Base-by-base conservation (phyloP, 2,797 vertebrate species). In the Coluber constrictor region DNA sequence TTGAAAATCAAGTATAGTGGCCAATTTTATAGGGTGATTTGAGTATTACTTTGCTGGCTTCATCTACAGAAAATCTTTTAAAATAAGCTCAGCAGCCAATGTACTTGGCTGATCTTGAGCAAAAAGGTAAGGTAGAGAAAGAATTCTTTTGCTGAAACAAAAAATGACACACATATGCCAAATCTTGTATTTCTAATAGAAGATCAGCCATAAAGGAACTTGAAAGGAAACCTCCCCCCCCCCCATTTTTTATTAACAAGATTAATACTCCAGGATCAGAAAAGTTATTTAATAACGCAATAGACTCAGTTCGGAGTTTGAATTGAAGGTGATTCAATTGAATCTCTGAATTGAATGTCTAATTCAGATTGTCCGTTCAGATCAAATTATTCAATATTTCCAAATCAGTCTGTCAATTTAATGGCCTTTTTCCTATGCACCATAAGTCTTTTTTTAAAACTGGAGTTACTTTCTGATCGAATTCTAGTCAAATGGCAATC, bases 11-110 rank as follows among this genome's bases (percentile, higher is more conserved):
- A 86, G 54, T n/a, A 86, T 86, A 90, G 47, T 43, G 91, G 32
- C 5, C 56, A 32, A 87, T 93, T 92, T 90, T 74, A 86, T 8
- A 88, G 60, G 27, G 23, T 37, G 29, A n/a, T 92, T 91, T 93
- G 29, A 87, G 56, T 79, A 51, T 60, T 86, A 47, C 23, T 93
- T 61, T 87, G 51, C 92, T 59, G 70, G 86, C 74, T 63, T 66
- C 18, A 13, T 60, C 43, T 9, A 2, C 54, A 86, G 51, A 23
- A 27, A 90, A 15, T 29, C 61, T 87, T 90, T 63, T 27, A 37
- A 13, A 1, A 63, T 54, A 88, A 83, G 25, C 25, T 4, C 7
- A 54, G 55, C 25, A 66, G 11, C n/a, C 57, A 47, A 47, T 32
- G 20, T 55, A 60, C 20, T 89, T 83, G 23, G 56, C n/a, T 25